phyloP scores from a whole-genome alignment of 23 tunicate genomes.

The Halocynthia aurantium region DNA sequence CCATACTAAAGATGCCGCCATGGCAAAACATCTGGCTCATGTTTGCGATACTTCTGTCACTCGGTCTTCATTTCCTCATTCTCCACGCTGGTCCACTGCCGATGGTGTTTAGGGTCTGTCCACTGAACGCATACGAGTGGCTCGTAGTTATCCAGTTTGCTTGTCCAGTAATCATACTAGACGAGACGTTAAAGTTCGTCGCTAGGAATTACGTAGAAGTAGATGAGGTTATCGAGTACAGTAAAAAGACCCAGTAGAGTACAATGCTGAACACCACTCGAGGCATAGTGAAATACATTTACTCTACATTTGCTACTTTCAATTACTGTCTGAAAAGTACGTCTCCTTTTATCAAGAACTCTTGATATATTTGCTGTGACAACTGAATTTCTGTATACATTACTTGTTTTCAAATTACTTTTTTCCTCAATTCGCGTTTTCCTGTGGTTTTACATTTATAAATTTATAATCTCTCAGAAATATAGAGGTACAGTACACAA shows the following conservation, averaged over 20 bases:
- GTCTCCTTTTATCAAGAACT: no score
- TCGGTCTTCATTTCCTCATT: conserved; percentile 92
- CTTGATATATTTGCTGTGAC: no score
- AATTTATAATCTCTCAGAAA: no score
- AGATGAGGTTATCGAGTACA: background rate
- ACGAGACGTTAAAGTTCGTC: conserved; percentile 3
- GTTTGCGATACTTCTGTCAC: conserved; percentile 80
- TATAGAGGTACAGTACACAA: no score
- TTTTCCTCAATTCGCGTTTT: no score
- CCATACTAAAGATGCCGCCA: conserved; percentile 96
- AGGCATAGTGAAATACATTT: no score
- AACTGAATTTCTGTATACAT: no score
- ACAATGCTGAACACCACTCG: no score
- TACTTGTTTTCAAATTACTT: no score
- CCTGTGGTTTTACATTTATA: no score
- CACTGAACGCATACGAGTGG: conserved; percentile 21
- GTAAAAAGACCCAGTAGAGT: background rate
- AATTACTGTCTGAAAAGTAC: no score
- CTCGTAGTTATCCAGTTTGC: background rate
- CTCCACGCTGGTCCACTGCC: conserved; percentile 96
- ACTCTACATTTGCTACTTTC: no score
- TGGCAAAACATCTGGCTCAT: conserved; percentile 82
- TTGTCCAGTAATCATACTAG: background rate
- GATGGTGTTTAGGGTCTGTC: conserved; percentile 40
- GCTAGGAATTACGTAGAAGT: conserved; percentile 10